Evolutionary conservation across 2,797 vertebrate genomes (phyloP), one percentile per base, ranked within the genome.

Genomic region (Alosa sapidissima): DNA sequence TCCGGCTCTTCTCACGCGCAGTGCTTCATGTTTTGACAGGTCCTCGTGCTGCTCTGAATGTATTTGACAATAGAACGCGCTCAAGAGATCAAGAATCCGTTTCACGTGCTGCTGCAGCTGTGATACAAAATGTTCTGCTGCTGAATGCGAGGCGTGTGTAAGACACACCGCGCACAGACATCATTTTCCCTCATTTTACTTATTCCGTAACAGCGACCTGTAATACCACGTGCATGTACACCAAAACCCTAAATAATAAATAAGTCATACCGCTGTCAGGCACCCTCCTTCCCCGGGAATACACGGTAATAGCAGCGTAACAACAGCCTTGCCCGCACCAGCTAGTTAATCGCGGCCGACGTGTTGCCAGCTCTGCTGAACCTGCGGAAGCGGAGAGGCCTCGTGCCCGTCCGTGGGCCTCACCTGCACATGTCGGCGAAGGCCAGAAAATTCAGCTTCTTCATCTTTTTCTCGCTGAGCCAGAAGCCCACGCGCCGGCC

Each of bases 381-480:
- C 8, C 10, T 28, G 24, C 62, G 62, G 62, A 65, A 65, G 62
- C 24, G 24, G 8, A 19, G 1, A 33, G 62, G 62, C 62, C 62
- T 65, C n/a, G 62, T 62, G 58, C 3, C 21, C 1, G 3, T 1
- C 4, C 21, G 58, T 13, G 62, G 62, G 72, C 88, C 95, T 91
- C 92, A 98, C 98, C 98, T 98, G 97, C 98, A 99, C 93, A 99
- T 91, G 89, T 98, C 98, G 19, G 97, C 97, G 91, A 99, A 99
- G 91, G 97, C 97, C 95, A 98, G 96, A 83, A 99, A 99, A 95
- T 99, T 98, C 86, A 99, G 96, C 90, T 99, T 99, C 94, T 98
- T 98, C 94, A 98, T 97, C 92, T 99, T 99, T 95, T 99, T 99
- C 91, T 99, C 98, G 88, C 98, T 99, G 94, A 99, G 96, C 98